Evolutionary conservation across 2,888 invertebrate species (phyloP).

Genomic region (Tenthredo livida): DNA sequence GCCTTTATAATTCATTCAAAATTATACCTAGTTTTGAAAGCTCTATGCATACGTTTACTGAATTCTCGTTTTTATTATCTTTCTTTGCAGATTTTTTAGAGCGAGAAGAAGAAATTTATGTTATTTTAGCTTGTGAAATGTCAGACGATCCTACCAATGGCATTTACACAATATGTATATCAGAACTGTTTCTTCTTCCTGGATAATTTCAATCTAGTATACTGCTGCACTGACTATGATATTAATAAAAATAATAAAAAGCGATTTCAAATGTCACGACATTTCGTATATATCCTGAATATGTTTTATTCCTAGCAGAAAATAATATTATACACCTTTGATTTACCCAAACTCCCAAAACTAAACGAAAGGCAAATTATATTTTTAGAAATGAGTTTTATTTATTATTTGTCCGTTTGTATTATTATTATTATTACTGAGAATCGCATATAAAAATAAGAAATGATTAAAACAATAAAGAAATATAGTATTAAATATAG

Average conservation of each 20-base stretch:
- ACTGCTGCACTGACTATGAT: not conserved
- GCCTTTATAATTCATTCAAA: not conserved
- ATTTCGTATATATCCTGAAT: conserved; percentile 1
- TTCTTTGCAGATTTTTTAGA: not conserved
- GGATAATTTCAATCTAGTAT: not conserved
- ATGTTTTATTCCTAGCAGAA: not conserved
- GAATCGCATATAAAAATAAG: not conserved
- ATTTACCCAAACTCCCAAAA: not conserved
- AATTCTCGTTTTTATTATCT: too few species aligned
- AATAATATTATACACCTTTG: not conserved
- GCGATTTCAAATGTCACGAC: conserved; percentile 30
- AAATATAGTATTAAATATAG: not conserved
- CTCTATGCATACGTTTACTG: too few species aligned
- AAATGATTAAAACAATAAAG: not conserved
- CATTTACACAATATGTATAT: not conserved
- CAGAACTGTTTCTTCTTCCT: not conserved
- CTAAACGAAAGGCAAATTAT: not conserved
- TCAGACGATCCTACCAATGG: not conserved
- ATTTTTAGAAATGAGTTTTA: not conserved
- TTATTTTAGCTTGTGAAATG: not conserved
- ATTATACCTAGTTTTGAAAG: not conserved
- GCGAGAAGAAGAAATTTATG: not conserved
- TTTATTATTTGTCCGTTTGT: not conserved
- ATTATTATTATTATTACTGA: not conserved
- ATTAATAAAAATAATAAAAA: not conserved